Percentiles rank a stretch among this genome's conserved stretches.
Conservation (phyloP, 2,888 invertebrate species). For the Andrena camellia region DNA sequence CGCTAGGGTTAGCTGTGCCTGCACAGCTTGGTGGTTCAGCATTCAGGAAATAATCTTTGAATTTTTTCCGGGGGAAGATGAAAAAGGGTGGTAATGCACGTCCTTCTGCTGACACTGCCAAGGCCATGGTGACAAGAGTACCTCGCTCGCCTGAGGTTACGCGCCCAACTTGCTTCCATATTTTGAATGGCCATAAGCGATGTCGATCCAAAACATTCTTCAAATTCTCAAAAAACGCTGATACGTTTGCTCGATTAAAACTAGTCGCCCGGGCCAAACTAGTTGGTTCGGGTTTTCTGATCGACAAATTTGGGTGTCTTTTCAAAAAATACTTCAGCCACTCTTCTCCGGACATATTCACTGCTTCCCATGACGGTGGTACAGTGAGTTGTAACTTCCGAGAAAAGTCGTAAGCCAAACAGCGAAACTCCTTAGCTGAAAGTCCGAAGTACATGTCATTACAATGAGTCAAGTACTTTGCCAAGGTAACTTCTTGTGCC, state of each 20-base stretch:
- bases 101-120: not conserved
- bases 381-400: no score
- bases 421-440: no score
- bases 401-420: no score
- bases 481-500: no score
- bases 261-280: not conserved
- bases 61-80: not conserved
- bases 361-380: no score
- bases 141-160: not conserved
- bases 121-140: not conserved
- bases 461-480: no score
- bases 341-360: not conserved
- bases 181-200: not conserved
- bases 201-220: not conserved
- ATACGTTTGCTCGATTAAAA: not conserved
- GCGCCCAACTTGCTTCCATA: not conserved
- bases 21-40: not conserved
- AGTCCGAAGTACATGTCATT: no score
- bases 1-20: not conserved
- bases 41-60: not conserved
- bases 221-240: not conserved
- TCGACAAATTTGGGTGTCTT: not conserved
- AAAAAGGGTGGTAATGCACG: not conserved
- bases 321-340: not conserved
- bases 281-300: not conserved